Evolutionary conservation across 2,113 vertebrate species (phyloP), one percentile per base, ranked within the genome.

Genomic region (Crotophaga sulcirostris): DNA sequence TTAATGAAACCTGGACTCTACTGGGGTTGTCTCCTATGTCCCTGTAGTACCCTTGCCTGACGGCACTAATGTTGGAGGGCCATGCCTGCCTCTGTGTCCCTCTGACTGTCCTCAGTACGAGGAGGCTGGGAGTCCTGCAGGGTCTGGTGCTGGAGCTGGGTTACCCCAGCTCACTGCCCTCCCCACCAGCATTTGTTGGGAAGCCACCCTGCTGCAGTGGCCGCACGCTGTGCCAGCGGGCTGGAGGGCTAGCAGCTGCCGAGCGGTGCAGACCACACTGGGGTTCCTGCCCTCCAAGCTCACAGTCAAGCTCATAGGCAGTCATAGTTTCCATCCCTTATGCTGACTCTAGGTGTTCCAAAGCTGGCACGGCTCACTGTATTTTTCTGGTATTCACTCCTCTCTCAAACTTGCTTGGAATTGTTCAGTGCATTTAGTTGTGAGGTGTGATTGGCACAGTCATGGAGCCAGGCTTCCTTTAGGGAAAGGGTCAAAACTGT

Each of bases 221-320:
- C 24, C 13, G 42, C 1, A 1, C 0, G 13, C 20, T 3, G 4
- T 4, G 6, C 20, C 11, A 68, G 16, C 52, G 73, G 76, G 58
- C 84, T 25, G 60, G 7, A 2, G 0, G 21, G 38, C 55, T 79
- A 68, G 51, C 52, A 49, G 4, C 84, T 87, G 73, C 81, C 16
- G 11, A 67, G 1, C 16, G 3, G 6, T 2, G 33, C 13, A 9
- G 34, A 13, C 76, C 15, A 1, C 2, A 0, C 0, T 3, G 14
- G 70, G 67, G 4, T 56, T 95, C 85, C 70, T 85, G 49, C 49
- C 67, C 58, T 86, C 86, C 80, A 62, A 83, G 28, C 47, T 83
- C 40, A 44, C 21, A n/a, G n/a, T n/a, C n/a, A n/a, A n/a, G n/a
- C 40, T 42, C 40, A 42, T 42, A 42, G 25, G 9, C 2, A 1